phyloP scores from a whole-genome alignment of 1,140 invertebrate genomes.

The Limonius californicus region DNA sequence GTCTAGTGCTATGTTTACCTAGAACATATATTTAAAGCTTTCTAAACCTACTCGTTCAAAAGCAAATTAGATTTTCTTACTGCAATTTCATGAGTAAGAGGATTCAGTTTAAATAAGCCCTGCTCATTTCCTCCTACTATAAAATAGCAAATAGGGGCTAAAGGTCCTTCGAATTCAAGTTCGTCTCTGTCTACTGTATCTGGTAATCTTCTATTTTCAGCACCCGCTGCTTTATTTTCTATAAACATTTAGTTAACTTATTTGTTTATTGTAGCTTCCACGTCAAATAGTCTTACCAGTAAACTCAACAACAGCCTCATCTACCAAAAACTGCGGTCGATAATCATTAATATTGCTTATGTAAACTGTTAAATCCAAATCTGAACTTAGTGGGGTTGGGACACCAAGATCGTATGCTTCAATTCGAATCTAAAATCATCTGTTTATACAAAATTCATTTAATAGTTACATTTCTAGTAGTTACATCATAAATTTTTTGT shows the following conservation, averaged over 20 bases:
- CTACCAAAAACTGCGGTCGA: conserved; percentile 80
- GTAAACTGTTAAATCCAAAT: conserved; percentile 85
- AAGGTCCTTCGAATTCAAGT: conserved; percentile 73
- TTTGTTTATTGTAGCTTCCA: no score
- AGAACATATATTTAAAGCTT: no score
- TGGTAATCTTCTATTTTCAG: conserved; percentile 67
- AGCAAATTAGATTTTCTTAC: no score
- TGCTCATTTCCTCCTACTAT: conserved; percentile 78
- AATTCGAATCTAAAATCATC: conserved; percentile 67
- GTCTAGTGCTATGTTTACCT: conserved; percentile 59
- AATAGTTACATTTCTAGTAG: no score
- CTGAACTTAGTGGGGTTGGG: conserved; percentile 79
- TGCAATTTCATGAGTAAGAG: conserved; percentile 60
- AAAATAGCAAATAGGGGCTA: conserved; percentile 80
- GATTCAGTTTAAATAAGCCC: conserved; percentile 68
- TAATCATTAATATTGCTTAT: conserved; percentile 87
- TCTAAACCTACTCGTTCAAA: no score
- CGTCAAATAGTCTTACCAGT: conserved; percentile 53
- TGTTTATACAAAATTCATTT: background rate
- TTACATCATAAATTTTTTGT: conserved; percentile 86
- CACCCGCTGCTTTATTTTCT: conserved; percentile 69
- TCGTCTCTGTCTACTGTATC: conserved; percentile 83
- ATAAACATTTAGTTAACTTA: no score
- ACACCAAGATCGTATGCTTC: conserved; percentile 85
- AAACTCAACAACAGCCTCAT: conserved; percentile 68